These are phyloP conservation scores for Engystomops pustulosus DNA, from an alignment of 2,113 vertebrate species.

Conservation along the genomic window DNA sequence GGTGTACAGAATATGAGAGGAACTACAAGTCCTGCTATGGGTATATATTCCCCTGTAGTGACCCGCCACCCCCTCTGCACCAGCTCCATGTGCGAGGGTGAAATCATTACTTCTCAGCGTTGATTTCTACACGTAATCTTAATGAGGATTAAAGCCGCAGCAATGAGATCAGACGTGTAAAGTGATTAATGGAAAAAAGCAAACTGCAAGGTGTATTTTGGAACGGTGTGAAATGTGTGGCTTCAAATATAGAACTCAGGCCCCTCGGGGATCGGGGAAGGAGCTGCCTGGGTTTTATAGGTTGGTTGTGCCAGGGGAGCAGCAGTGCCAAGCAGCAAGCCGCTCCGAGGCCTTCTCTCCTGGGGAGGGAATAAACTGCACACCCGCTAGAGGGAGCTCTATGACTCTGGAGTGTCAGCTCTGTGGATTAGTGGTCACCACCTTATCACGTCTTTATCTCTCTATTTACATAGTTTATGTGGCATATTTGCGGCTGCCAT, in stretches of 20 bases:
- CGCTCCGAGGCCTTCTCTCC: not conserved
- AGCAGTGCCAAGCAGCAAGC: not conserved
- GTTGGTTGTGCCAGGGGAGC: not conserved
- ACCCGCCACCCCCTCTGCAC: not conserved
- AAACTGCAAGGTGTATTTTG: conserved; percentile 3
- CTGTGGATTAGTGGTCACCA: not conserved
- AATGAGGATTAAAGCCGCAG: not conserved
- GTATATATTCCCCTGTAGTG: not conserved
- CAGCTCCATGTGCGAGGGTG: not conserved
- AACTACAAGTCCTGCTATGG: not conserved
- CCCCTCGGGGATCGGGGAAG: not conserved
- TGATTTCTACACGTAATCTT: conserved; percentile 6
- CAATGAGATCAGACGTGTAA: conserved; percentile 9
- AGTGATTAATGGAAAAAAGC: conserved; percentile 17
- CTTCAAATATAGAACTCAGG: not conserved
- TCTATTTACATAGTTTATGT: not conserved
- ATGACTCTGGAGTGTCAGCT: not conserved
- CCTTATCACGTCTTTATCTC: too few relatives aligned
- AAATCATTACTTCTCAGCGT: not conserved
- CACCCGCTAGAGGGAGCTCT: not conserved
- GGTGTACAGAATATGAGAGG: not conserved
- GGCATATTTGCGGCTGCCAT: too few relatives aligned
- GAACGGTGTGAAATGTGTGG: conserved; percentile 17
- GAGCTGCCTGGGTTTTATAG: not conserved
- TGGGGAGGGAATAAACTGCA: not conserved